Percentiles rank a stretch among this genome's conserved stretches.
Conservation (phyloP, 1,140 invertebrate genomes). For the Trichonephila clavipes region DNA sequence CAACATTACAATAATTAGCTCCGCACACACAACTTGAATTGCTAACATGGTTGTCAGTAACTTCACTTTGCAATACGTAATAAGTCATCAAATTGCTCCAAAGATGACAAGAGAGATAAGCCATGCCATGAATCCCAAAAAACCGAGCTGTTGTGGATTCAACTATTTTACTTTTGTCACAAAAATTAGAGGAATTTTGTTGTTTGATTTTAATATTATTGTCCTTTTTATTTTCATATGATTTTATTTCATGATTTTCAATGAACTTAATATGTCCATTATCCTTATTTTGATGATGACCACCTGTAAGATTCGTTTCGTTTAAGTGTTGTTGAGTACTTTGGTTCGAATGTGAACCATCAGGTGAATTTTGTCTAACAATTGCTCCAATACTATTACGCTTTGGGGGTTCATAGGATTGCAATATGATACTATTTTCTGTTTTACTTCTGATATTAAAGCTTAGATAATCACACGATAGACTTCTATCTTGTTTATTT, state of each 20-base stretch:
- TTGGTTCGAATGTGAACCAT: too few relatives aligned
- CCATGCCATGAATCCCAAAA: slow-evolving; percentile 76
- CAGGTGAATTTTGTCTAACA: background rate
- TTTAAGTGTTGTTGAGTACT: too few relatives aligned
- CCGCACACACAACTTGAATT: background rate
- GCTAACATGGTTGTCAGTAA: too few relatives aligned
- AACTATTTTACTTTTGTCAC: background rate
- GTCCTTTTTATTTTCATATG: background rate
- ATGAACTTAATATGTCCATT: background rate
- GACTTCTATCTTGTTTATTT: background rate
- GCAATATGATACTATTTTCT: background rate
- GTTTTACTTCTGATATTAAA: background rate
- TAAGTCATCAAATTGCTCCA: slow-evolving; percentile 76
- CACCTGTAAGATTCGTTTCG: too few relatives aligned
- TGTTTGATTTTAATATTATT: background rate
- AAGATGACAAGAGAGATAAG: slow-evolving; percentile 60
- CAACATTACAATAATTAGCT: background rate
- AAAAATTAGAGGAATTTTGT: background rate
- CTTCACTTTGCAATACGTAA: slow-evolving; percentile 1
- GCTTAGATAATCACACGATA: background rate
- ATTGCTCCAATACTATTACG: background rate
- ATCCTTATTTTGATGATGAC: too few relatives aligned
- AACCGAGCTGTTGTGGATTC: slow-evolving; percentile 74
- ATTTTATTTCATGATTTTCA: too few relatives aligned
- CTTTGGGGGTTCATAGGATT: background rate